Evolutionary conservation across 2,797 vertebrate genomes (phyloP), one percentile per base, ranked within the genome.

Genomic region (Schizothorax lantsangensis): DNA sequence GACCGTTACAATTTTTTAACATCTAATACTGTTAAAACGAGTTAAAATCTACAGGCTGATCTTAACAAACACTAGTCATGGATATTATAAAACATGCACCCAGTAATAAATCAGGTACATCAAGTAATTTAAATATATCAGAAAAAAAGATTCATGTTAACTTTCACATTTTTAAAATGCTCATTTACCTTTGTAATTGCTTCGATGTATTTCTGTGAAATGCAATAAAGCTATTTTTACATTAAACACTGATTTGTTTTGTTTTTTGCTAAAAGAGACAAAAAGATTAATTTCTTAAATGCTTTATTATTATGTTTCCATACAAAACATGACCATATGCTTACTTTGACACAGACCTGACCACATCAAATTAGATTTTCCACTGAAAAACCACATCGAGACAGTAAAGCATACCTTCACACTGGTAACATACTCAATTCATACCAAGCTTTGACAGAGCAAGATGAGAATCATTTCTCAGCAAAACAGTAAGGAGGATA

Each of bases 231-330:
- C 30, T 2, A 2, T 40, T 30, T 0, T 1, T 2, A 45, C 0
- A 21, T 12, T 8, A 0, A 47, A 45, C 11, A 8, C 38, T 2
- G 36, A 33, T 38, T 45, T 54, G 36, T 74, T 30, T 47, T 47
- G 11, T 4, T 52, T 8, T 64, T 52, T 30, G 6, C 17, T n/a
- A 2, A 11, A 10, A 43, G 38, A 33, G 10, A n/a, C 19, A 8
- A 17, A 17, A 23, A 23, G 23, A 14, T 30, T 45, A 0, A 47
- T 57, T 86, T 88, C 17, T 30, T 81, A 68, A 86, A 49, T 81
- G 81, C 84, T 89, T 89, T 88, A 86, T 86, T 88, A 86, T 86
- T 87, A 74, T 68, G 8, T 81, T 45, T 62, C 36, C 40, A 85
- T 38, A 78, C 87, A 69, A 54, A 59, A 78, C 6, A 17, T 33